Conservation (phyloP, 2,888 invertebrate genomes). For the Ceraclea dissimilis region DNA sequence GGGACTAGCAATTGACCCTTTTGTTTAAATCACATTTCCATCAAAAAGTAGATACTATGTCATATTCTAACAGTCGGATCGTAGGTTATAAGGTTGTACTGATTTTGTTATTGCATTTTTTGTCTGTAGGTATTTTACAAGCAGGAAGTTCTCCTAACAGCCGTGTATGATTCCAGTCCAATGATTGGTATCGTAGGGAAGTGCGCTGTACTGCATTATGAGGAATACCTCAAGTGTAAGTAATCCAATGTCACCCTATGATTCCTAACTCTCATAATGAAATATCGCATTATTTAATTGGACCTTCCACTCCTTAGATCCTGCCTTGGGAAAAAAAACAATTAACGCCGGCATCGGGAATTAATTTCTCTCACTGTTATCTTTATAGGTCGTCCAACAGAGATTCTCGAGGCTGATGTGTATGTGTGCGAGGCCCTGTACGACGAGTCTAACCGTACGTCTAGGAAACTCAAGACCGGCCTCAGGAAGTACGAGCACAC, state of each 20-base stretch:
- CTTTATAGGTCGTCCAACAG: conserved; percentile 86
- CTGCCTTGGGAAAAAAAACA: too few species aligned
- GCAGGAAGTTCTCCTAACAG: conserved; percentile 87
- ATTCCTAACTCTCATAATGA: conserved; percentile 3
- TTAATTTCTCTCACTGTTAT: too few species aligned
- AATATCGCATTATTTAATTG: neutral
- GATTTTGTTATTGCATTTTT: too few species aligned
- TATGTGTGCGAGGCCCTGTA: conserved; percentile 89
- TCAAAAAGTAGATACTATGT: too few species aligned
- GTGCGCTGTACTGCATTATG: conserved; percentile 83
- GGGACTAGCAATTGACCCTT: too few species aligned
- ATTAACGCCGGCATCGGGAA: too few species aligned
- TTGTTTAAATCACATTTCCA: too few species aligned
- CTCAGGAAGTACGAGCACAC: conserved; percentile 76
- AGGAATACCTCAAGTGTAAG: conserved; percentile 82
- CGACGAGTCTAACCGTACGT: conserved; percentile 76
- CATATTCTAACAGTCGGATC: too few species aligned
- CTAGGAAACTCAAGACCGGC: conserved; percentile 63
- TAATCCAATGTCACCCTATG: conserved; percentile 29
- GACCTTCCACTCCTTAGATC: too few species aligned
- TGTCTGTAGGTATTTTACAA: conserved; percentile 70
- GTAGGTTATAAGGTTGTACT: too few species aligned
- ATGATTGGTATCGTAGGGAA: conserved; percentile 86
- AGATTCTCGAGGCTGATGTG: conserved; percentile 85
- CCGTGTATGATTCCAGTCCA: conserved; percentile 86